Percentiles rank a stretch among this genome's conserved stretches.
Evolutionary conservation across 2,113 vertebrate species (phyloP).

Genomic region (Pteronura brasiliensis): DNA sequence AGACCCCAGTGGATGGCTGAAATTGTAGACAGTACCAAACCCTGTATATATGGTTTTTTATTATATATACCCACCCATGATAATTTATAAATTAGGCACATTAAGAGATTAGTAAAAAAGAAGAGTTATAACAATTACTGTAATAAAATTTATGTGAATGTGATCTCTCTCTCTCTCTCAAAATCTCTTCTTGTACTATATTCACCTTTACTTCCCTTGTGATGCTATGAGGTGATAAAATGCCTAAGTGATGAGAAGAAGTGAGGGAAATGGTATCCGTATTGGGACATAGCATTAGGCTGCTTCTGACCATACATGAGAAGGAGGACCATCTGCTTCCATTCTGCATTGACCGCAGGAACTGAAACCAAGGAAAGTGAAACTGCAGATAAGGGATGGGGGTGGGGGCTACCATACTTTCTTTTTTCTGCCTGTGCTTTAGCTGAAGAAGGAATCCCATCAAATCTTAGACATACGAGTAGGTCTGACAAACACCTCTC

Average conservation of each 20-base stretch:
- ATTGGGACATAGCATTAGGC: neutral
- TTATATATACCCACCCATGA: neutral
- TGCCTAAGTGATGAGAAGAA: neutral
- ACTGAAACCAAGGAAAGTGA: neutral
- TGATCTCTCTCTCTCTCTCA: neutral
- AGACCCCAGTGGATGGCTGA: neutral
- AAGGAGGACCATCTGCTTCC: neutral
- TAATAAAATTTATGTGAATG: neutral
- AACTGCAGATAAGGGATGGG: neutral
- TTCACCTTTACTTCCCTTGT: neutral
- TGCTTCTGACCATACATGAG: neutral
- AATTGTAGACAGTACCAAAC: neutral
- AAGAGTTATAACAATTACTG: neutral
- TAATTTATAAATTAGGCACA: neutral
- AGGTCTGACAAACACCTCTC: slow-evolving; percentile 22
- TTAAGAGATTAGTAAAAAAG: neutral
- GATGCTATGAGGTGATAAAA: neutral
- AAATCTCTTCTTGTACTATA: neutral
- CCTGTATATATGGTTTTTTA: neutral
- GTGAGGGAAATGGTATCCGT: neutral
- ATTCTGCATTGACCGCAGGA: neutral
- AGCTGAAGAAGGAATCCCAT: slow-evolving; percentile 56
- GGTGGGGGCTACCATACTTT: neutral
- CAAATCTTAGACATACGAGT: slow-evolving; percentile 16
- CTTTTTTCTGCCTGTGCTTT: slow-evolving; percentile 31